Conservation (phyloP, 2,113 vertebrate genomes). For the Otolemur garnettii region DNA sequence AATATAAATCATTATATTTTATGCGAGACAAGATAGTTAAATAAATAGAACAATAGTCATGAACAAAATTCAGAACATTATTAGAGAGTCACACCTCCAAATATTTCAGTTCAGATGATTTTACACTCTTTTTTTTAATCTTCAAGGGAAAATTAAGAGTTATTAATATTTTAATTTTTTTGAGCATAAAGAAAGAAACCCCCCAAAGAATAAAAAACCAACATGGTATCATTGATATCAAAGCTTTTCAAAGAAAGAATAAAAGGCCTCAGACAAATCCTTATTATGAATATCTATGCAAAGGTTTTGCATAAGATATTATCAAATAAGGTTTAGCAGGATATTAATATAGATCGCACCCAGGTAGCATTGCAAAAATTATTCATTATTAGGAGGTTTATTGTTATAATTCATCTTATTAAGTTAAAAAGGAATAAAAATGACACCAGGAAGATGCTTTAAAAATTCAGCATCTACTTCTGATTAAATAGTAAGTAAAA, state of each 20-base stretch:
- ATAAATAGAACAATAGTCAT: background rate
- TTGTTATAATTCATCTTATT: background rate
- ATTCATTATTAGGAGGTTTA: background rate
- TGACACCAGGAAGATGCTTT: background rate
- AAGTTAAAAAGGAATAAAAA: constrained; percentile 34
- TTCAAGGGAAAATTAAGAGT: constrained; percentile 10
- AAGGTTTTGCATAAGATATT: constrained; percentile 7
- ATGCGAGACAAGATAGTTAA: background rate
- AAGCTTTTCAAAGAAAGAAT: constrained; percentile 26
- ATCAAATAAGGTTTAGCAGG: background rate
- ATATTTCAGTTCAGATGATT: background rate
- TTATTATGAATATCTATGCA: background rate
- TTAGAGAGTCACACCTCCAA: background rate
- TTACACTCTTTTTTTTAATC: background rate
- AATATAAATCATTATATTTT: background rate
- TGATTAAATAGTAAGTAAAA: background rate
- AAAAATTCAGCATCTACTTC: background rate
- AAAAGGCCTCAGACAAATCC: background rate
- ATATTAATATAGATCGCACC: background rate
- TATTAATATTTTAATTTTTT: constrained; percentile 25
- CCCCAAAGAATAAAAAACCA: constrained; percentile 4
- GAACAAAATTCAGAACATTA: background rate
- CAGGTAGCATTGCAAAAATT: background rate
- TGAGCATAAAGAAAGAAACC: background rate
- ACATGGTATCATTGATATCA: background rate